phyloP scores from a whole-genome alignment of 1,140 invertebrate genomes.

The Heliconius himera region DNA sequence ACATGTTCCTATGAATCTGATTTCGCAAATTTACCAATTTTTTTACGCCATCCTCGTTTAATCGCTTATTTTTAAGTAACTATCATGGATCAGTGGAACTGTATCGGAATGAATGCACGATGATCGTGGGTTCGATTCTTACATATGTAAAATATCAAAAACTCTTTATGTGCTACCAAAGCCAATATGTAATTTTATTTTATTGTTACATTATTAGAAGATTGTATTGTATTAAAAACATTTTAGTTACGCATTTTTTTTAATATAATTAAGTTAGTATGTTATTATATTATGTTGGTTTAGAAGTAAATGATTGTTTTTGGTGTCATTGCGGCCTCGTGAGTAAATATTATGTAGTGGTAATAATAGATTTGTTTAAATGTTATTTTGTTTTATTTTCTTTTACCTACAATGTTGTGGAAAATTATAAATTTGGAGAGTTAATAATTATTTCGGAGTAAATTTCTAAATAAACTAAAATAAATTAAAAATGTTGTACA shows the following conservation, averaged over 20 bases:
- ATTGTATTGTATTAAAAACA: not conserved
- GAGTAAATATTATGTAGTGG: not conserved
- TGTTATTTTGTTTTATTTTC: not conserved
- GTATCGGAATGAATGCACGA: no score
- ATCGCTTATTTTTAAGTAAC: no score
- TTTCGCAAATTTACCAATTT: no score
- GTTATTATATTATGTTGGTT: not conserved
- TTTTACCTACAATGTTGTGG: not conserved
- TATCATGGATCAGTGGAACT: no score
- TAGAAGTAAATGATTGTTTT: not conserved
- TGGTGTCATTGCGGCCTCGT: slow-evolving; percentile 2
- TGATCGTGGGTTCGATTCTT: not conserved
- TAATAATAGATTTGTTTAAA: not conserved
- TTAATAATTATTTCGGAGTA: no score
- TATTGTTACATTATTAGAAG: not conserved
- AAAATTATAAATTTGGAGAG: no score
- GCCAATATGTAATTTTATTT: not conserved
- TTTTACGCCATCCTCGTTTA: no score
- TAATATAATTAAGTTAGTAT: not conserved
- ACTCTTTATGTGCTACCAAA: not conserved
- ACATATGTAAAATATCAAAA: not conserved
- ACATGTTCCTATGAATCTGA: no score
- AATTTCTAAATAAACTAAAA: no score
- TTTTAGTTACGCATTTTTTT: not conserved
- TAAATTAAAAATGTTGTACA: no score